Evolutionary conservation across 2,113 vertebrate species (phyloP), one percentile per base, ranked within the genome.

Genomic region (Labeo rohita): DNA sequence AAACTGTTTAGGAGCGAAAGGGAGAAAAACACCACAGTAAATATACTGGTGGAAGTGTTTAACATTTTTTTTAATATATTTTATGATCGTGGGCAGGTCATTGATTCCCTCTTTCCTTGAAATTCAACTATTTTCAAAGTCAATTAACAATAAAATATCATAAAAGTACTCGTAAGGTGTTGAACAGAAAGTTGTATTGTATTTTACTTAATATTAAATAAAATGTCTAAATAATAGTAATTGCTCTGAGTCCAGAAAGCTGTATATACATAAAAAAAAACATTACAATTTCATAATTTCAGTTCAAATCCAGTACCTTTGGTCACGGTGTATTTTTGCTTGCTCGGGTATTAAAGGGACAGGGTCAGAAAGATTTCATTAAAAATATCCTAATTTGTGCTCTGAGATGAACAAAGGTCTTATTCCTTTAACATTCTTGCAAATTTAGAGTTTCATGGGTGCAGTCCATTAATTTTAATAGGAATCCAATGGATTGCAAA

Each of bases 11-110:
- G 39, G 28, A n/a, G 36, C 28, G 39, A 28, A 59, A 52, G 21
- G 65, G 36, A 78, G 68, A 89, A 86, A 89, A 90, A 88, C 83
- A 89, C 61, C 34, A 56, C 36, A 77, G 83, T 88, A 87, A 89
- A 90, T 87, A 86, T 28, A 34, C 49, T 83, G 45, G 34, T 83
- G 74, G 75, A 89, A 75, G 47, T 49, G 78, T 79, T 85, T 23
- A 66, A 86, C 50, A 18, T 68, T 43, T 86, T n/a, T 52, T n/a
- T 8, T 21, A 61, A 54, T 43, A 21, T 7, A 28, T 6, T 16
- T 54, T 68, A 68, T 18, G 28, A 34, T 45, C 28, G 9, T 76
- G 4, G 52, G 18, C 13, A 49, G 39, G 12, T 23, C 34, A 28
- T 66, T 81, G 13, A 8, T 82, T 82, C 66, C 34, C 8, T 45